Evolutionary conservation across 2,888 invertebrate species (phyloP).

Genomic region (Ephialtes manifestator): DNA sequence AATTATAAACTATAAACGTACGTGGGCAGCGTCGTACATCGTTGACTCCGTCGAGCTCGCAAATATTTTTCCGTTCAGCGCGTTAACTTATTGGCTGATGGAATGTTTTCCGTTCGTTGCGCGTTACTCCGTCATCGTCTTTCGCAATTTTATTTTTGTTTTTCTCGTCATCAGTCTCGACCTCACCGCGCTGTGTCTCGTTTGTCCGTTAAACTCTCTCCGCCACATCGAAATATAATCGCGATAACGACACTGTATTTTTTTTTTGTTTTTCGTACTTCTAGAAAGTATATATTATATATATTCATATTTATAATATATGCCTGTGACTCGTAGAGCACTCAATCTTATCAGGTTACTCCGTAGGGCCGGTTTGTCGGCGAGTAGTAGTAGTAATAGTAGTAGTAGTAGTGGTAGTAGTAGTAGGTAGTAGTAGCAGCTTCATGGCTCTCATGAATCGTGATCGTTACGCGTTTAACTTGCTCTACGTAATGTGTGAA

Average conservation of each 20-base stretch:
- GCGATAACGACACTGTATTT: conserved; percentile 77
- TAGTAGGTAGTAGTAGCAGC: conserved; percentile 50
- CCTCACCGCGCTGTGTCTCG: conserved; percentile 24
- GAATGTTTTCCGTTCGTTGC: conserved; percentile 76
- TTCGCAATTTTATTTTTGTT: conserved; percentile 25
- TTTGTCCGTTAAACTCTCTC: conserved; percentile 12
- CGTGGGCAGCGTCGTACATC: conserved; percentile 68
- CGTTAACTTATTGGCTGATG: conserved; percentile 71
- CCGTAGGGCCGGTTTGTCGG: conserved; percentile 58
- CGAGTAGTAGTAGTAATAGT: conserved; percentile 54
- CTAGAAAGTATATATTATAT: conserved; percentile 81
- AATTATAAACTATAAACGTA: conserved; percentile 75
- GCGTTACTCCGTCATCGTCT: conserved; percentile 5
- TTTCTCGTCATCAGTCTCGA: conserved; percentile 65
- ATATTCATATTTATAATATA: conserved; percentile 77
- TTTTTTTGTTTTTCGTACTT: conserved; percentile 70
- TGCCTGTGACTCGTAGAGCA: conserved; percentile 75
- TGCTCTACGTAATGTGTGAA: conserved; percentile 50
- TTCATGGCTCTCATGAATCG: conserved; percentile 58
- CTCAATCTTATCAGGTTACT: conserved; percentile 64
- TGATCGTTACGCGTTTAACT: conserved; percentile 56
- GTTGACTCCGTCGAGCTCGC: conserved; percentile 57
- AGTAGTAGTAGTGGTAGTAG: conserved; percentile 48
- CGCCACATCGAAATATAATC: conserved; percentile 71
- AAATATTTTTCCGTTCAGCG: conserved; percentile 60